Conservation (phyloP, 2,888 invertebrate genomes). For the Lepidochrysops patricia region DNA sequence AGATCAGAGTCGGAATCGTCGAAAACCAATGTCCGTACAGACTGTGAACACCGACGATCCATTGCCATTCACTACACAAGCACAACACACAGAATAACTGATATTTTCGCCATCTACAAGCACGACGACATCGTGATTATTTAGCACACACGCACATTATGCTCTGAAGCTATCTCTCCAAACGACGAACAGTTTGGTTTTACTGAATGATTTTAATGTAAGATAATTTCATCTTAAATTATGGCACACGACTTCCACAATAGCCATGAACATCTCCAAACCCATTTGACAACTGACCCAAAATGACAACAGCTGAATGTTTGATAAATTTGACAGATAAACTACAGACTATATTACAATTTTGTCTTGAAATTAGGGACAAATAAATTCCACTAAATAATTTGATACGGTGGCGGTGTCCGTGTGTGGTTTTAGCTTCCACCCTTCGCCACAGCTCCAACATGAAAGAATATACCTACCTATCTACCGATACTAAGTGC, state of each 20-base stretch:
- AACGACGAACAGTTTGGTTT: constrained; percentile 18
- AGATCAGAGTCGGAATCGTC: constrained; percentile 80
- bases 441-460: no score
- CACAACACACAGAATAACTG: constrained; percentile 55
- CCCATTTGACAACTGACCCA: constrained; percentile 45
- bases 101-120: constrained; percentile 59
- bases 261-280: constrained; percentile 22
- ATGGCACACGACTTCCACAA: constrained; percentile 42
- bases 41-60: constrained; percentile 78
- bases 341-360: background rate
- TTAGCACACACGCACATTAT: constrained; percentile 20
- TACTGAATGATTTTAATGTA: constrained; percentile 23
- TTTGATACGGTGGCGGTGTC: no score
- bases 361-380: no score
- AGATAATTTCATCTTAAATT: constrained; percentile 46
- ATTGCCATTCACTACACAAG: constrained; percentile 59
- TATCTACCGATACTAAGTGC: no score
- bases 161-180: constrained; percentile 17
- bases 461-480: no score
- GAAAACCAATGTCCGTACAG: constrained; percentile 84
- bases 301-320: background rate
- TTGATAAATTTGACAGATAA: background rate
- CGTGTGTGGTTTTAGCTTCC: no score
- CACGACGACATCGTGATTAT: constrained; percentile 28
- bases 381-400: no score